phyloP scores from a whole-genome alignment of 2,888 invertebrate species.

The Caradrina kadenii region DNA sequence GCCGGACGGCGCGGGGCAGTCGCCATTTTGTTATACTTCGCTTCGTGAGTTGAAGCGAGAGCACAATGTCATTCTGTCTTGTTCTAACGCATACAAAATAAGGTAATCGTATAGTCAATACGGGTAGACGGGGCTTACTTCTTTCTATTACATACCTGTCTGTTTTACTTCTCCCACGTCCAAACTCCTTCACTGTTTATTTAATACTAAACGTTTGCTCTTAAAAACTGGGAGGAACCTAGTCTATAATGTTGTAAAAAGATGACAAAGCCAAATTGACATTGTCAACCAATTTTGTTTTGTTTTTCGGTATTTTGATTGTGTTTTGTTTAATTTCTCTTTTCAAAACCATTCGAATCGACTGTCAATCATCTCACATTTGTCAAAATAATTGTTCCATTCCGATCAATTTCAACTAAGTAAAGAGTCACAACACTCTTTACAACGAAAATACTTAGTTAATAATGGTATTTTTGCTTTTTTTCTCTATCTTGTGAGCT shows the following conservation, averaged over 20 bases:
- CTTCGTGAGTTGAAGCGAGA: constrained; percentile 78
- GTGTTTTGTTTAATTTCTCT: constrained; percentile 51
- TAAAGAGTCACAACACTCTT: no score
- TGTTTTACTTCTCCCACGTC: constrained; percentile 41
- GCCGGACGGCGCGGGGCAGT: constrained; percentile 61
- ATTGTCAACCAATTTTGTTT: constrained; percentile 33
- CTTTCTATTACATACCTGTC: constrained; percentile 7
- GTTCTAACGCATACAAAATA: constrained; percentile 22
- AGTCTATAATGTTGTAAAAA: constrained; percentile 8
- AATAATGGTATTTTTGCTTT: no score
- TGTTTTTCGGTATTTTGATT: constrained; percentile 27
- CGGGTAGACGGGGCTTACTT: constrained; percentile 38
- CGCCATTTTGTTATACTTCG: constrained; percentile 83
- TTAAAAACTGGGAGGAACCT: not conserved
- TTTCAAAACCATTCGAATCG: constrained; percentile 40
- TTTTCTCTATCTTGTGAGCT: no score
- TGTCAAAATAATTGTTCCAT: not conserved
- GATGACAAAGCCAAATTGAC: constrained; percentile 24
- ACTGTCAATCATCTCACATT: constrained; percentile 26
- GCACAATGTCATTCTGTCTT: constrained; percentile 36
- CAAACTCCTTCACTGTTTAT: constrained; percentile 7
- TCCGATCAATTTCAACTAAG: not conserved
- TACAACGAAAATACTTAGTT: no score
- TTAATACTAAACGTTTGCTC: not conserved
- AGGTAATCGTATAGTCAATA: constrained; percentile 3